Evolutionary conservation across 2,797 vertebrate species (phyloP).

Genomic region (Rhinichthys osculus): DNA sequence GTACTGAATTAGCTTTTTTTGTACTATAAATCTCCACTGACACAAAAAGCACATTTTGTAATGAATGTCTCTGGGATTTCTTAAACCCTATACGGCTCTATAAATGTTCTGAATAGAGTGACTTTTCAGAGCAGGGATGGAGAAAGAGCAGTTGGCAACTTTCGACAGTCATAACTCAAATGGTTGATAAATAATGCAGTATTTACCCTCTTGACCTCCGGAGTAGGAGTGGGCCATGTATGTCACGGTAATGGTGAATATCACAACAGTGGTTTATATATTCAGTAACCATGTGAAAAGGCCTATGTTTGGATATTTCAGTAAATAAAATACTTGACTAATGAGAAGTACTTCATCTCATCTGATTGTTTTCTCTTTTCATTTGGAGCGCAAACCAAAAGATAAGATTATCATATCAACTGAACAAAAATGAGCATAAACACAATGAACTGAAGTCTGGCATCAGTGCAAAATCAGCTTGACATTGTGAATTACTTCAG

Average conservation of each 20-base stretch:
- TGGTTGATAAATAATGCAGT: constrained; percentile 64
- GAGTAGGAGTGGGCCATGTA: neutral
- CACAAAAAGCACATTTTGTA: neutral
- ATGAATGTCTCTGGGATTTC: constrained; percentile 39
- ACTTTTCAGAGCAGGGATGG: constrained; percentile 51
- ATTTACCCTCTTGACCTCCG: constrained; percentile 61
- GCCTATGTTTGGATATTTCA: neutral
- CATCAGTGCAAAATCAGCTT: neutral
- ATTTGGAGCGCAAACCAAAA: constrained; percentile 12
- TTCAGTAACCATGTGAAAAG: neutral
- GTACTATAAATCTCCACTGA: neutral
- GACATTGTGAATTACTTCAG: neutral
- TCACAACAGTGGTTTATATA: neutral
- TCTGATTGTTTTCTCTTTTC: constrained; percentile 9
- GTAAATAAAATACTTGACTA: neutral
- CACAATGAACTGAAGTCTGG: constrained; percentile 6
- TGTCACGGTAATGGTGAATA: neutral
- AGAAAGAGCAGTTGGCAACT: constrained; percentile 38
- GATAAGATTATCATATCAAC: neutral
- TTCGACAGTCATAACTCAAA: constrained; percentile 63
- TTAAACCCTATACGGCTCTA: constrained; percentile 30
- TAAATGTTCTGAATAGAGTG: constrained; percentile 41
- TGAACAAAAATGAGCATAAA: neutral
- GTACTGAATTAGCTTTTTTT: constrained; percentile 3
- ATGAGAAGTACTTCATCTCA: neutral